A percentile compares a stretch with the other conserved stretches of the same genome.
phyloP scores from a whole-genome alignment of 2,113 vertebrate genomes.

The Ceyx margarethae region DNA sequence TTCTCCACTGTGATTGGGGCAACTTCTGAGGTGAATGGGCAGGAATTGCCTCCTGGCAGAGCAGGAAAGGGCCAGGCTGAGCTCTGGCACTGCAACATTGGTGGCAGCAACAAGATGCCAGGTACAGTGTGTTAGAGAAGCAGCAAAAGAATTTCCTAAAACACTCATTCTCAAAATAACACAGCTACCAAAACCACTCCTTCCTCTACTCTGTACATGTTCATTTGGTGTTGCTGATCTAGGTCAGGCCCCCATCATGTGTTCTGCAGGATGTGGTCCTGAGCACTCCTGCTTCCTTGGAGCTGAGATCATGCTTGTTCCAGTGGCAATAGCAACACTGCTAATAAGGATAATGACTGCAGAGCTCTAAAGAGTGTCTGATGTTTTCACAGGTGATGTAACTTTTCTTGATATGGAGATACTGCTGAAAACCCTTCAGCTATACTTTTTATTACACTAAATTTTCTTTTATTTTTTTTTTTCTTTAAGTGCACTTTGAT shows the following conservation, averaged over 20 bases:
- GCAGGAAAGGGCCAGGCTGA: background rate
- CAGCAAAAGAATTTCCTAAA: background rate
- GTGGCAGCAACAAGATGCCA: background rate
- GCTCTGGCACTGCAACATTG: rapidly evolving
- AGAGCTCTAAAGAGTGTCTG: background rate
- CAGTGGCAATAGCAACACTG: background rate
- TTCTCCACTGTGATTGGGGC: background rate
- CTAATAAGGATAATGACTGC: slow-evolving; percentile 31
- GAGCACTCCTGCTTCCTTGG: slow-evolving; percentile 20
- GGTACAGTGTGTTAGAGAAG: rapidly evolving
- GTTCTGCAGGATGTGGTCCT: background rate
- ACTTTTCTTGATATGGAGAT: slow-evolving; percentile 34
- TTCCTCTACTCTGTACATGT: background rate
- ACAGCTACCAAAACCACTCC: background rate
- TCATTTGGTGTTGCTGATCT: background rate
- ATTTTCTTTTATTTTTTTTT: background rate
- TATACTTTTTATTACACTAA: slow-evolving; percentile 21
- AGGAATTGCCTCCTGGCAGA: background rate
- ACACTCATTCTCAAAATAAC: rapidly evolving
- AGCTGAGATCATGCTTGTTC: background rate
- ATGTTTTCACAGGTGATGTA: slow-evolving; percentile 49
- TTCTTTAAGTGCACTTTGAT: background rate
- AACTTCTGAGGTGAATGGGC: background rate
- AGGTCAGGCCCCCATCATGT: background rate
- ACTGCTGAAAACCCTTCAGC: slow-evolving; percentile 23